Evolutionary conservation across 2,797 vertebrate species (phyloP).

Genomic region (Fundulus diaphanus): DNA sequence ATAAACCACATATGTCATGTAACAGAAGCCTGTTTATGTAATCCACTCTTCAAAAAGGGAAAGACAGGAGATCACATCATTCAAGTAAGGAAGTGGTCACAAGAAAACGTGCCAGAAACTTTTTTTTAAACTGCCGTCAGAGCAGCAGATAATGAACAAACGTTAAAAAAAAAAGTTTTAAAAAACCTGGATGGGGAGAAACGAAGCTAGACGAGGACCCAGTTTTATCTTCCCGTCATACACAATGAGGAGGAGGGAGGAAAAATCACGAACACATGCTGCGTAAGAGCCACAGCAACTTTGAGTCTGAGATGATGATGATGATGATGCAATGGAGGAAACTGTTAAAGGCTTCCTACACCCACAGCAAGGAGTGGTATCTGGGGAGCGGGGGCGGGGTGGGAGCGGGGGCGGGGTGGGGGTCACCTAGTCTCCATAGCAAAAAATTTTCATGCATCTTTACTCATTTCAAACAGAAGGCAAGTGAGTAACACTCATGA

Average conservation of each 20-base stretch:
- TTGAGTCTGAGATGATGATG: neutral
- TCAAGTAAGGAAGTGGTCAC: neutral
- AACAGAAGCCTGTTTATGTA: too few relatives aligned
- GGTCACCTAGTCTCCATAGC: slow-evolving; percentile 1
- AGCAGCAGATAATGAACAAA: too few relatives aligned
- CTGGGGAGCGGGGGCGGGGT: too few relatives aligned
- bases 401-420: too few relatives aligned
- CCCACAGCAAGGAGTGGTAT: slow-evolving; percentile 1
- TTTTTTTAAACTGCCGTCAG: neutral
- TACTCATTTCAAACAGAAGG: neutral
- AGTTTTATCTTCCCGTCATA: neutral
- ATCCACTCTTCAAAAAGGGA: neutral
- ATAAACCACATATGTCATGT: too few relatives aligned
- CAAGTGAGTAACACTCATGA: neutral
- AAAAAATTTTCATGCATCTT: neutral
- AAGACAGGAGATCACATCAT: neutral
- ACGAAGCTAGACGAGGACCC: neutral
- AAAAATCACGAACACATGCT: neutral
- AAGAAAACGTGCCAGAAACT: neutral
- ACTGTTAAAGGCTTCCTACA: slow-evolving; percentile 3
- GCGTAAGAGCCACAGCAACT: neutral
- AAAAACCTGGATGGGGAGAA: neutral
- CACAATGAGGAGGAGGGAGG: neutral
- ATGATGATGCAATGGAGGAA: neutral
- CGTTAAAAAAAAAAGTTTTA: too few relatives aligned